A percentile compares a stretch with the other conserved stretches of the same genome.
Conservation (phyloP, 2,888 invertebrate genomes). For the Athetis lepigone region DNA sequence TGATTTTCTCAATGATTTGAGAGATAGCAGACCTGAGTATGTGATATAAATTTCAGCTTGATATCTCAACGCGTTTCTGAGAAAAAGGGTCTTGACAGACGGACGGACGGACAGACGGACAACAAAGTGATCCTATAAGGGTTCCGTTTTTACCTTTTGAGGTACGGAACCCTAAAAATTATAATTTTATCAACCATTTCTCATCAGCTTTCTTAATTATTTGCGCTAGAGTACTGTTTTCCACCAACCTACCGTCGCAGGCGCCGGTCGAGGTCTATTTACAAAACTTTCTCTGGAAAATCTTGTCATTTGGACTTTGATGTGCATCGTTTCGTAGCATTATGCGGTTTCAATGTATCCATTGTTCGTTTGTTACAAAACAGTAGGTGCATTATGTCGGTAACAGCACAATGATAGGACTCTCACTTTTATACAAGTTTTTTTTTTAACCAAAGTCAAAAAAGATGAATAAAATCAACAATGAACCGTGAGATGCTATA, state of each 20-base stretch:
- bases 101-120: too few relatives aligned
- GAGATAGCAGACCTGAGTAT: too few relatives aligned
- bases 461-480: background rate
- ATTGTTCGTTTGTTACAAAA: slow-evolving; percentile 53
- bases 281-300: slow-evolving; percentile 50
- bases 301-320: slow-evolving; percentile 46
- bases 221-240: slow-evolving; percentile 9
- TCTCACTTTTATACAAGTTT: slow-evolving; percentile 46
- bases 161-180: too few relatives aligned
- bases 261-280: slow-evolving; percentile 22
- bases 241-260: slow-evolving; percentile 1
- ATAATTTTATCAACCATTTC: too few relatives aligned
- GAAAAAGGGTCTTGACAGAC: too few relatives aligned
- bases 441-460: background rate
- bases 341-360: slow-evolving; percentile 53
- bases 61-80: too few relatives aligned
- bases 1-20: too few relatives aligned
- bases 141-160: too few relatives aligned
- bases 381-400: slow-evolving; percentile 22
- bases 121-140: too few relatives aligned
- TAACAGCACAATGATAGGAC: slow-evolving; percentile 24
- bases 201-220: background rate
- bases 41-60: too few relatives aligned
- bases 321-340: slow-evolving; percentile 32
- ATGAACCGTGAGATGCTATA: too few relatives aligned